Percentiles rank a stretch among this genome's conserved stretches.
Conservation (phyloP, 2,888 invertebrate genomes). For the Agelastica alni region DNA sequence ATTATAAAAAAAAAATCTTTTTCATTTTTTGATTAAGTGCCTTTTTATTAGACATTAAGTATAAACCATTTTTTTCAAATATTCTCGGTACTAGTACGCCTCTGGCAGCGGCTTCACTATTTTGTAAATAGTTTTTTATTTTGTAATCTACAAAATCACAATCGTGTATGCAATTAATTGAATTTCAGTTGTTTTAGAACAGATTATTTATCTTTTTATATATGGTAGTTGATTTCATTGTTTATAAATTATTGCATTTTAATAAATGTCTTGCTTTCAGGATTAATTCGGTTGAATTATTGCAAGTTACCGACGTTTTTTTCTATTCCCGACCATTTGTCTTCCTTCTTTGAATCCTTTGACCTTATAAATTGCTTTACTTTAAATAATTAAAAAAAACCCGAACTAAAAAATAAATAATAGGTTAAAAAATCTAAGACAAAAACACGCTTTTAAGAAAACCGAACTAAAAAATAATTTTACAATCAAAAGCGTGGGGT, state of each 20-base stretch:
- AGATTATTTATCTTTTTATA: slow-evolving; percentile 29
- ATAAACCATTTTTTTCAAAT: neutral
- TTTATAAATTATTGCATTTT: slow-evolving; percentile 34
- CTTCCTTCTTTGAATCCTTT: neutral
- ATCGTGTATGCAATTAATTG: neutral
- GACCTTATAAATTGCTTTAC: neutral
- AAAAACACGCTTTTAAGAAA: too few species aligned
- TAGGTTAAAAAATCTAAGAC: too few species aligned
- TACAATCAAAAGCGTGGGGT: too few species aligned
- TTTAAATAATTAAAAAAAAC: too few species aligned
- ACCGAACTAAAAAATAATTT: too few species aligned
- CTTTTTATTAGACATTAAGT: slow-evolving; percentile 44
- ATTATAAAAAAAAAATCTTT: slow-evolving; percentile 39
- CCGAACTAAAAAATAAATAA: too few species aligned
- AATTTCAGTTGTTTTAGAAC: slow-evolving; percentile 15
- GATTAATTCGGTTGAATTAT: neutral
- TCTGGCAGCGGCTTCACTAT: slow-evolving; percentile 16
- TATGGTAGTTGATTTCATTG: slow-evolving; percentile 20
- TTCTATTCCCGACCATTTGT: neutral
- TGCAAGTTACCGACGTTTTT: neutral
- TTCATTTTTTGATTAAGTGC: slow-evolving; percentile 51
- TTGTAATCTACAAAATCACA: slow-evolving; percentile 15
- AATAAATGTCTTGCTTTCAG: slow-evolving; percentile 36
- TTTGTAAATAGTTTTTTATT: slow-evolving; percentile 32
- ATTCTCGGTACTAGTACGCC: neutral